Percentiles rank a stretch among this genome's conserved stretches.
Conservation (phyloP, 2,113 vertebrate species). For the Bombycilla garrulus region DNA sequence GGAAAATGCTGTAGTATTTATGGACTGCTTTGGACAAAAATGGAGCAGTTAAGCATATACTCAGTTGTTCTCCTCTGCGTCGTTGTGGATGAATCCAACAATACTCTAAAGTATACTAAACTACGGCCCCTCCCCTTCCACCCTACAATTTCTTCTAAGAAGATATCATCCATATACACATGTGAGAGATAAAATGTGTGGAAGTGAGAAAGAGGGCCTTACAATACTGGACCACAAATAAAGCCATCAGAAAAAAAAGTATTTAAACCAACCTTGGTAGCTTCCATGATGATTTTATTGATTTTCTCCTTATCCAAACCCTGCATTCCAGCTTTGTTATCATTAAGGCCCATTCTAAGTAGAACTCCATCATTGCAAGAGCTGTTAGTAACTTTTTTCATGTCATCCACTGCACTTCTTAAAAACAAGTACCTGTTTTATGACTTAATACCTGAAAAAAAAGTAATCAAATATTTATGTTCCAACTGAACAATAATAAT, state of each 20-base stretch:
- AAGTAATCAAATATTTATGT: background rate
- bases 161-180: background rate
- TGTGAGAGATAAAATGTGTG: background rate
- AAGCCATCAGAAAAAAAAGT: background rate
- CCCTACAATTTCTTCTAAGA: background rate
- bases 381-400: constrained; percentile 29
- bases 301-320: constrained; percentile 96
- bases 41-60: background rate
- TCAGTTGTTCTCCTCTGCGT: background rate
- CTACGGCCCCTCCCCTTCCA: background rate
- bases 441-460: constrained; percentile 48
- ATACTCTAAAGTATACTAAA: accelerated
- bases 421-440: background rate
- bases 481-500: background rate
- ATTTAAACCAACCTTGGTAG: constrained; percentile 86
- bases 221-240: background rate
- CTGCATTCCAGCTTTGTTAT: constrained; percentile 98
- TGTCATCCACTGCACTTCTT: constrained; percentile 47
- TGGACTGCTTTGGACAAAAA: background rate
- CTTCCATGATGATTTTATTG: constrained; percentile 96
- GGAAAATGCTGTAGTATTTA: background rate
- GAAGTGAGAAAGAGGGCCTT: background rate
- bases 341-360: constrained; percentile 93
- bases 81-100: background rate
- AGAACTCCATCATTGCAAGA: constrained; percentile 74